Base-by-base conservation (phyloP, 2,113 vertebrate genomes). In the Rhinichthys klamathensis region DNA sequence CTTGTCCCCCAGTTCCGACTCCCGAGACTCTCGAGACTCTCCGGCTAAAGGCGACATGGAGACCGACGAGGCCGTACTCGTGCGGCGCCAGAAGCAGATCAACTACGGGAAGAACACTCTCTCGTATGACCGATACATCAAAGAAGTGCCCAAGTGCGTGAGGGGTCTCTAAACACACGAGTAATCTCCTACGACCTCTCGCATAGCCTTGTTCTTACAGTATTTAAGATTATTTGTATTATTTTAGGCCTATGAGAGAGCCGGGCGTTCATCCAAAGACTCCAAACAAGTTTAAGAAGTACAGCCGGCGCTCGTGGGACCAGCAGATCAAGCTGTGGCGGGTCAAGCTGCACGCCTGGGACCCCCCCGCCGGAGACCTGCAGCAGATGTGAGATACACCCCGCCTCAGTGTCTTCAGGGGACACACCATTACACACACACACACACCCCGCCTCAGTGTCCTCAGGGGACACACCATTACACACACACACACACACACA, bases 201-300 rank as follows among this genome's bases (percentile, higher is more conserved):
- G 30, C 32, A 11, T 38, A 2, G 38, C n/a, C 35, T 41, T 41
- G 16, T 12, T 16, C 0, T 15, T 9, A 32, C 32, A 32, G 15
- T 32, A 38, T 11, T 70, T 38, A 10, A 38, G 7, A 32, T 4
- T 23, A 21, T 23, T 69, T 15, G 10, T 15, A 7, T 0, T 75
- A 32, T 67, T 89, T 6, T 1, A 99, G 98, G 74, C 96, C 96
- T 82, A 89, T 96, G 86, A 96, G 98, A 41, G 93, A 99, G 84
- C 94, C 96, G 0, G 96, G 96, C 1, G 85, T 98, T 83, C 98
- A 99, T 82, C 98, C 98, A 32, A 96, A 96, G 75, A 99, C 98
- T 58, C 98, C 98, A 4, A 99, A 99, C 87, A 99, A 99, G 78
- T 99, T 99, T 85, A 97, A 97, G 90, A 99, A 99, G 88, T 99